Conservation (phyloP, 2,797 vertebrate species). For the Buceros bicornis region DNA sequence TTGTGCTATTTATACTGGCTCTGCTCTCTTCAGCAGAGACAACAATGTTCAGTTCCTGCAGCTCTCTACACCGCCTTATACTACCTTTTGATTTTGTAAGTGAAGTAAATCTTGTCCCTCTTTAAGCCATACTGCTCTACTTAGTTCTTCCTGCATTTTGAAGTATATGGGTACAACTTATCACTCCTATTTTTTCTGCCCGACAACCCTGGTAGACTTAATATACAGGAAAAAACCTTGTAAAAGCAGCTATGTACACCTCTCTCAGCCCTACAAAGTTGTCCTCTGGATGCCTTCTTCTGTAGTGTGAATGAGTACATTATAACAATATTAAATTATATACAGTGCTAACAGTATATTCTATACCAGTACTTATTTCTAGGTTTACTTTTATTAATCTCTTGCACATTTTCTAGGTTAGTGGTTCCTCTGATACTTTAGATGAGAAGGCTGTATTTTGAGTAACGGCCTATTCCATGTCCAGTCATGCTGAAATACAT, state of each 20-base stretch:
- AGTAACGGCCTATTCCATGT: neutral
- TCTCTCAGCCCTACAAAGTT: neutral
- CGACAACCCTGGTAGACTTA: rapidly evolving
- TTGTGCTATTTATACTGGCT: neutral
- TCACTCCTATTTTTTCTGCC: neutral
- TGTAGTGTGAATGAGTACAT: rapidly evolving
- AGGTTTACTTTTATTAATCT: neutral
- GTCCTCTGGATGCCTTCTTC: rapidly evolving
- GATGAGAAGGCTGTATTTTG: neutral
- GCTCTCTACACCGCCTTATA: neutral
- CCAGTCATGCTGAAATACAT: neutral
- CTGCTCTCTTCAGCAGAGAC: neutral
- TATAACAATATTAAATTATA: neutral
- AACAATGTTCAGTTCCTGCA: neutral
- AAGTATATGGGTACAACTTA: neutral
- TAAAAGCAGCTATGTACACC: rapidly evolving
- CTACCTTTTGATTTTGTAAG: neutral
- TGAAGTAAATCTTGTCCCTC: neutral
- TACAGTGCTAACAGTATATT: neutral
- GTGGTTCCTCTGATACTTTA: neutral
- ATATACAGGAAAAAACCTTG: neutral
- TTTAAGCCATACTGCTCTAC: neutral
- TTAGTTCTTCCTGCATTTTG: neutral
- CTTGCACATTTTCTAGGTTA: neutral
- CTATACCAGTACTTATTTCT: neutral